Percentiles rank a stretch among this genome's conserved stretches.
phyloP scores from a whole-genome alignment of 1,140 invertebrate species.

The Eriocheir sinensis region DNA sequence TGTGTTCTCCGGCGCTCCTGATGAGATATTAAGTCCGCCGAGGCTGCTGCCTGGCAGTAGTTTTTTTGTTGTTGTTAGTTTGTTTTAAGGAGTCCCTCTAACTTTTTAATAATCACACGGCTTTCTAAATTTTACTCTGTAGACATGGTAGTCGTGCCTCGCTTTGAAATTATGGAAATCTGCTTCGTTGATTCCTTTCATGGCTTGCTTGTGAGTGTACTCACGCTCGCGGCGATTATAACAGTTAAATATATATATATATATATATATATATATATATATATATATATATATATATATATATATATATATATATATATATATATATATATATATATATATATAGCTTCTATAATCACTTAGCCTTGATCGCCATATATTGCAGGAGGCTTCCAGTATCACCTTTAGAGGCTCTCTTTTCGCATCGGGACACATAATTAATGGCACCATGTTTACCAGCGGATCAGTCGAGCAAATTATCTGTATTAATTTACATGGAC shows the following conservation, averaged over 20 bases:
- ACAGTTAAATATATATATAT: conserved; percentile 48
- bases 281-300: conserved; percentile 36
- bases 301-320: neutral
- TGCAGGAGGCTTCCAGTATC: no score
- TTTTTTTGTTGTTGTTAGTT: neutral
- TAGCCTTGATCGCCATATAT: no score
- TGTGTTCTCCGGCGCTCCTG: no score
- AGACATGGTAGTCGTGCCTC: neutral
- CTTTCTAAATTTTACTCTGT: neutral
- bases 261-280: conserved; percentile 55
- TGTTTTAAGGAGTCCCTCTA: neutral
- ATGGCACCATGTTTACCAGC: no score
- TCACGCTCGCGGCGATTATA: no score
- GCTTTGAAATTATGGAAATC: neutral
- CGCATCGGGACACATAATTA: no score
- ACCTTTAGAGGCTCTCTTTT: no score
- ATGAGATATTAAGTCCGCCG: neutral
- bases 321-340: conserved; percentile 1
- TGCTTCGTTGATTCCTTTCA: neutral
- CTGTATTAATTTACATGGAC: no score
- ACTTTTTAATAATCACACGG: neutral
- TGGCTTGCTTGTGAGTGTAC: neutral
- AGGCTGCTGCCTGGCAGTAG: neutral
- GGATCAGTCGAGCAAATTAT: no score
- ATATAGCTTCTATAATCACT: conserved; percentile 28